Evolutionary conservation across 2,113 vertebrate species (phyloP), one percentile per base, ranked within the genome.

Genomic region (Motacilla alba): DNA sequence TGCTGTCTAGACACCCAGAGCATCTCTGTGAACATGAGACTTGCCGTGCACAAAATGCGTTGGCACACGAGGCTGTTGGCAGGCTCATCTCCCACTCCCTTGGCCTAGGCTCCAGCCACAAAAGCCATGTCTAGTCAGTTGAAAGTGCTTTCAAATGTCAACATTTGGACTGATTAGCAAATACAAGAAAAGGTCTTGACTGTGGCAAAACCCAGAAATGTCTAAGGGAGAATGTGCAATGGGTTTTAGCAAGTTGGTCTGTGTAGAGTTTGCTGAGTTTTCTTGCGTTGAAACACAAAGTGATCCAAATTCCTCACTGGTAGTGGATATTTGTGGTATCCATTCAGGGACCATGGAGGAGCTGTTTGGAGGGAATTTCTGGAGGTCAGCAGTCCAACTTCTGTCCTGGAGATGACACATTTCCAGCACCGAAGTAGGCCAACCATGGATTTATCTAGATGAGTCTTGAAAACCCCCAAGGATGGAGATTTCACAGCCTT

Each of bases 121-220:
- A 94, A 93, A 78, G 50, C 75, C 75, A 68, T 4, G 41, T 88
- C 75, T 83, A 93, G 90, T 86, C 90, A 70, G 78, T 17, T 67
- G 50, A 63, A 77, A 50, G 35, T 59, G 35, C 64, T 88, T 83
- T 91, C 47, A 96, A 96, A 96, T 87, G 90, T 93, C 93, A 96
- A 15, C 15, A 8, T 35, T 74, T 90, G 85, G 50, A 44, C 82
- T 63, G 84, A 87, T 93, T 74, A 95, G 33, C 37, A 88, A 94
- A 76, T 46, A 28, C 46, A 75, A 86, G 79, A 95, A 77, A 68
- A 63, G 3, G n/a, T 84, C 49, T 10, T 76, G 58, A 46, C 33
- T 66, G 66, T 43, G 74, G 84, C 79, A 86, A 90, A 83, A 9
- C 28, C 12, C 56, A 22, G 56, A 85, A 63, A 11, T 66, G 4